These are phyloP conservation scores for Diachasma alloeum DNA, from an alignment of 1,140 invertebrate species.

Conservation along the genomic window DNA sequence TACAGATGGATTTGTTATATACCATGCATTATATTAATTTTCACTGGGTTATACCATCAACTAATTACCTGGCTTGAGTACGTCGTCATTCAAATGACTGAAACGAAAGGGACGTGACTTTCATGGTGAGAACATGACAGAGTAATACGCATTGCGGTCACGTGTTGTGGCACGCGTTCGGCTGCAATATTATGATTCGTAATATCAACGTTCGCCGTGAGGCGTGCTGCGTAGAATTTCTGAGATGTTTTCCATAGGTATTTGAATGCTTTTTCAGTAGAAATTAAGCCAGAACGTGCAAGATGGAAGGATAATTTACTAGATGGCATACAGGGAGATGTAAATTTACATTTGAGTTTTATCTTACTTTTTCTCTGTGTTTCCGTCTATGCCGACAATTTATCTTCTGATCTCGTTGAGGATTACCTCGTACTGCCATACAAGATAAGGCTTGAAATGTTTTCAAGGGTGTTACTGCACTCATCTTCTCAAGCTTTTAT, in stretches of 20 bases:
- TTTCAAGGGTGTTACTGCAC: not conserved
- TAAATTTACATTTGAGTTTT: not conserved
- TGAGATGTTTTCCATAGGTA: not conserved
- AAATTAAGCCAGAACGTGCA: not conserved
- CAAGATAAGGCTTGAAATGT: not conserved
- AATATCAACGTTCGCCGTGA: not conserved
- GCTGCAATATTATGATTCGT: not conserved
- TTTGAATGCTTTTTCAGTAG: not conserved
- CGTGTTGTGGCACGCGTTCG: conserved; percentile 11
- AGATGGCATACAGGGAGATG: not conserved
- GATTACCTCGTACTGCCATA: not conserved
- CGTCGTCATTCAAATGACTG: conserved; percentile 17
- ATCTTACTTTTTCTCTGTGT: not conserved
- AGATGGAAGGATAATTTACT: not conserved
- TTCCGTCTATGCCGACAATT: not conserved
- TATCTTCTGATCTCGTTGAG: not conserved
- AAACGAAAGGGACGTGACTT: conserved; percentile 5
- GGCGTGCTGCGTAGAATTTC: not conserved
- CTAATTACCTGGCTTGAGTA: conserved; percentile 20
- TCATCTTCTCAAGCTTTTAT: not conserved
- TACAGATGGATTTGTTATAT: not conserved
- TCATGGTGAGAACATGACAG: not conserved
- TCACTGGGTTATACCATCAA: not conserved
- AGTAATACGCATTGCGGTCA: conserved; percentile 11
- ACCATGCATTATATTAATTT: not conserved